Evolutionary conservation across 2,797 vertebrate genomes (phyloP).

Genomic region (Lepilemur septentrionalis): DNA sequence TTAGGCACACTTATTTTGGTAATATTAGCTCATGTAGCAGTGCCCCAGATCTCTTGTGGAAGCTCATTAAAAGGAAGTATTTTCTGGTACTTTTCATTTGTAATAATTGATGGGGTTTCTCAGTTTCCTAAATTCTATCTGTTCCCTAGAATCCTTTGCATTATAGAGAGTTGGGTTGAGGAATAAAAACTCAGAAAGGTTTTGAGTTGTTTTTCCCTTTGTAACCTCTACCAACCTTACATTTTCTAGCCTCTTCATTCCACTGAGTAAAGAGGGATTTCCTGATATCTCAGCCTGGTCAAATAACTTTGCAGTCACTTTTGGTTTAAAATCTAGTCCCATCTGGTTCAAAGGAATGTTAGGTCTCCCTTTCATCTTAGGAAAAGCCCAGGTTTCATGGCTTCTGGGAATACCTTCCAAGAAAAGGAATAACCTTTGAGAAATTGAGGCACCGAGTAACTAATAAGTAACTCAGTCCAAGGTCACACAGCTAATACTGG

Average conservation of each 20-base stretch:
- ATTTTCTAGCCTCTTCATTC: not conserved
- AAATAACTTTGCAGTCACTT: not conserved
- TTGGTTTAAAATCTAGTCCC: not conserved
- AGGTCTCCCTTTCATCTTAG: not conserved
- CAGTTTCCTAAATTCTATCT: not conserved
- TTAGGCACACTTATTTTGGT: not conserved
- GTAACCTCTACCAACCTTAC: not conserved
- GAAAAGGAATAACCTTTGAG: not conserved
- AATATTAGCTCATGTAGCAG: not conserved
- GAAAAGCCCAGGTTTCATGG: not conserved
- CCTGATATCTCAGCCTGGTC: not conserved
- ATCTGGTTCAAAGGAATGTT: not conserved
- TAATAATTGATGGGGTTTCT: not conserved
- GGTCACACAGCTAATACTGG: not conserved
- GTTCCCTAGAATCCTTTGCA: not conserved
- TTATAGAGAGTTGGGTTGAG: not conserved
- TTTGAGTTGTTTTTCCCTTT: not conserved
- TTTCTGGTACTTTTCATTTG: not conserved
- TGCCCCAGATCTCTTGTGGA: not conserved
- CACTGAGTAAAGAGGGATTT: not conserved
- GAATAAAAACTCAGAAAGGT: not conserved
- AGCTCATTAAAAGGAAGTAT: not conserved
- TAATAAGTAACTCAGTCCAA: not conserved
- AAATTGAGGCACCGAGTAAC: not conserved
- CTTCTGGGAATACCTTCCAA: not conserved